Evolutionary conservation across 2,797 vertebrate species (phyloP), one percentile per base, ranked within the genome.

Genomic region (Aulostomus chinensis): DNA sequence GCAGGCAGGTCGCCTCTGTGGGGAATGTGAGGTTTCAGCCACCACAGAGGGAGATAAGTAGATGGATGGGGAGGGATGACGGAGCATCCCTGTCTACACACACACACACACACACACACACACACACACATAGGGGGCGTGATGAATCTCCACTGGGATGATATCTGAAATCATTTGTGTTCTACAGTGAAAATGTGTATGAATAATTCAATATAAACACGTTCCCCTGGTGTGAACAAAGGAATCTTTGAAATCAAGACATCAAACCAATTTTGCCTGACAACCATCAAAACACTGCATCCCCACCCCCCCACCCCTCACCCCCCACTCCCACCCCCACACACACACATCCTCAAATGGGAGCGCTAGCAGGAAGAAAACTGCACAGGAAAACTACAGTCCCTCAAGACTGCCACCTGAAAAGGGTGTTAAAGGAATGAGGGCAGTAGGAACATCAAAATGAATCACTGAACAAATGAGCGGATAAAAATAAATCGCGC

Each of bases 121-220:
- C n/a, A n/a, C 13, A 35, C 42, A 45, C 25, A 59, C 29, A 39
- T 22, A 7, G 15, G 5, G 15, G 24, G 43, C 2, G 40, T 74
- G 70, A 78, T 74, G 50, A 50, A 77, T 78, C 58, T 76, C 40
- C 34, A 36, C 18, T 16, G 54, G 61, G 51, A 61, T 73, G 38
- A 37, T 69, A 70, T 75, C 51, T 64, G 47, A 64, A 71, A 70
- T 74, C 10, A 76, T 76, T 71, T 73, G 57, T 74, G 58, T 75
- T 65, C 45, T 24, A 45, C 49, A 48, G 25, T 15, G 41, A 57
- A 30, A 62, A 63, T 46, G 62, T 52, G 48, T 50, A 70, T 70
- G 73, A 76, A 83, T 84, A 74, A 81, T 81, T 77, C 52, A 77
- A 60, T 17, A 56, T 55, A 62, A 72, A 70, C 65, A 75, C 18